phyloP scores from a whole-genome alignment of 2,113 vertebrate species.

The Sebastes fasciatus region DNA sequence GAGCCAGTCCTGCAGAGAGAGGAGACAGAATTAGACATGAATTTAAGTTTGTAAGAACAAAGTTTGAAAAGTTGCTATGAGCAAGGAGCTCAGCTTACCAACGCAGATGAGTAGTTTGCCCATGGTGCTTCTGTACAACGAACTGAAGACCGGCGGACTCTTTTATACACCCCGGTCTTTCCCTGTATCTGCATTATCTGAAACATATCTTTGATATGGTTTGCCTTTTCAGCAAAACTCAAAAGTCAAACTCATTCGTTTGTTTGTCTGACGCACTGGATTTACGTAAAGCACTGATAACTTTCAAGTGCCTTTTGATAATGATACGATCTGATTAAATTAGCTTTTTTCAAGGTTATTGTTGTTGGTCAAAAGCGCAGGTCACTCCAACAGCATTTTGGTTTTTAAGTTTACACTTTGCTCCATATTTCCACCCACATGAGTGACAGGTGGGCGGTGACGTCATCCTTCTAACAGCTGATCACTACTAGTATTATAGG shows the following conservation, averaged over 20 bases:
- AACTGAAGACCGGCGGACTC: not conserved
- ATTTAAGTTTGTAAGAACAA: not conserved
- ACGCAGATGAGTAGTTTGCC: conserved; percentile 73
- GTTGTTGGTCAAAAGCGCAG: not conserved
- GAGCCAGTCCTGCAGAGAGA: conserved; percentile 74
- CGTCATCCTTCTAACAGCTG: too few relatives aligned
- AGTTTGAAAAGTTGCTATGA: not conserved
- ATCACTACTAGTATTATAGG: too few relatives aligned
- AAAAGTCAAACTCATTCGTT: conserved; percentile 8
- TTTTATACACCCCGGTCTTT: conserved; percentile 57
- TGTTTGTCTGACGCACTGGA: not conserved
- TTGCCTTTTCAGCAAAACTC: not conserved
- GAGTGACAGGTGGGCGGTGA: too few relatives aligned
- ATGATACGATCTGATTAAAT: not conserved
- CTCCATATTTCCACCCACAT: too few relatives aligned
- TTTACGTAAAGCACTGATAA: conserved; percentile 27
- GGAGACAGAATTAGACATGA: not conserved
- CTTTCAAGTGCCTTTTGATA: conserved; percentile 51
- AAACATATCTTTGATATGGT: conserved; percentile 25
- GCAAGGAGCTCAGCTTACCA: conserved; percentile 57
- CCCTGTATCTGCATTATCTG: conserved; percentile 39
- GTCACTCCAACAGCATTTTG: not conserved
- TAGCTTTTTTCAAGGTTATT: conserved; percentile 23
- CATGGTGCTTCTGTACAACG: conserved; percentile 70
- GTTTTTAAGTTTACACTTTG: not conserved